These are phyloP conservation scores for Rhineura floridana DNA, from an alignment of 2,113 vertebrate species.

Conservation along the genomic window DNA sequence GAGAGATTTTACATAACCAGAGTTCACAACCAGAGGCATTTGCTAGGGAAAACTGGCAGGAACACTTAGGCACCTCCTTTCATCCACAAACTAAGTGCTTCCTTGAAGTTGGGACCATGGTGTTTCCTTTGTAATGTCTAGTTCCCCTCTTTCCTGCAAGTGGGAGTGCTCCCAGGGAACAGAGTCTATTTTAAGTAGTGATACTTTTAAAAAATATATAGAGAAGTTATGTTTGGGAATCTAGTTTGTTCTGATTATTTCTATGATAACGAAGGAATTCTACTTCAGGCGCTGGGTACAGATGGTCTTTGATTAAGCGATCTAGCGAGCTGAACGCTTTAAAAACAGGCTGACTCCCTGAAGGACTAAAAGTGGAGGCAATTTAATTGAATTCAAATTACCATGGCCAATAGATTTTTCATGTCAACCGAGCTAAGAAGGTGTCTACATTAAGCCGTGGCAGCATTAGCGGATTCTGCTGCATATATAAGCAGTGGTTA, in stretches of 20 bases:
- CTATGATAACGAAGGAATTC: neutral
- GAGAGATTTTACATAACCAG: neutral
- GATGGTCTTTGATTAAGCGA: constrained; percentile 17
- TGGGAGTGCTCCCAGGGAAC: neutral
- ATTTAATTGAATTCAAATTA: constrained; percentile 28
- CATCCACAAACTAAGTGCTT: neutral
- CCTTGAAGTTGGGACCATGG: neutral
- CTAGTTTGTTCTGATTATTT: neutral
- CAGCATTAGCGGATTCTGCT: neutral
- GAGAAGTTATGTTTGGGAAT: neutral
- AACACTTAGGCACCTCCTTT: neutral
- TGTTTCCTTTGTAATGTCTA: too few relatives aligned
- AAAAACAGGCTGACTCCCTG: neutral
- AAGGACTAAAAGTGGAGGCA: constrained; percentile 10
- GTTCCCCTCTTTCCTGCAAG: neutral
- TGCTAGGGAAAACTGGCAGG: neutral
- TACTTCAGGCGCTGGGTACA: neutral
- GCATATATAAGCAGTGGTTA: neutral
- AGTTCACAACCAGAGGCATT: neutral
- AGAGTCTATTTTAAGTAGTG: neutral
- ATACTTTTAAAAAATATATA: too few relatives aligned
- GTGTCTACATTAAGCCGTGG: neutral
- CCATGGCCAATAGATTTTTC: constrained; percentile 3
- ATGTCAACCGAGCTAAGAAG: constrained; percentile 7
- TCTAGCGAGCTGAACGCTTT: constrained; percentile 12